Evolutionary conservation across 2,113 vertebrate genomes (phyloP).

Genomic region (Pogonocichla stellata): DNA sequence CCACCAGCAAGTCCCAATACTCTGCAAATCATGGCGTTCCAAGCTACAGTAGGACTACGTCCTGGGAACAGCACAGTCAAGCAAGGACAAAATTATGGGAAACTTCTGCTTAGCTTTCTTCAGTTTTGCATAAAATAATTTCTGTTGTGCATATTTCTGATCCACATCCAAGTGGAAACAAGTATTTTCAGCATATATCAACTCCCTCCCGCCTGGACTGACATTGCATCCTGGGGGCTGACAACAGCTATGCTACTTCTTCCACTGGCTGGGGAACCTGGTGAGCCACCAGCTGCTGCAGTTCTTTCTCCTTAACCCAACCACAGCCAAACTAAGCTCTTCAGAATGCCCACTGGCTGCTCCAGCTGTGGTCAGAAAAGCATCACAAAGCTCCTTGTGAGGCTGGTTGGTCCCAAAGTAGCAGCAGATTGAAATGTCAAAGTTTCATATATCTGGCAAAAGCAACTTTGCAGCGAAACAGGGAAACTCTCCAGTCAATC

Average conservation of each 20-base stretch:
- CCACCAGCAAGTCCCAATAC: background rate
- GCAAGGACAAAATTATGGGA: background rate
- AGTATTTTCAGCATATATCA: background rate
- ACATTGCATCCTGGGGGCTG: background rate
- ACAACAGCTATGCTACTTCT: background rate
- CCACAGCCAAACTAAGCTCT: background rate
- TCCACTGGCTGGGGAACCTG: background rate
- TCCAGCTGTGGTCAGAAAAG: background rate
- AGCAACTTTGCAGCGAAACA: background rate
- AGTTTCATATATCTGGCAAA: background rate
- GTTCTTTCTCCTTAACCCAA: background rate
- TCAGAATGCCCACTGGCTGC: background rate
- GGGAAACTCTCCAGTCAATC: background rate
- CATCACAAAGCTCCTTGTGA: background rate
- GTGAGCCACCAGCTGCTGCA: background rate
- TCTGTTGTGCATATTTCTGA: background rate
- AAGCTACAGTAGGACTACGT: background rate
- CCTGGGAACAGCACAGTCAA: background rate
- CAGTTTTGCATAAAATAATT: background rate
- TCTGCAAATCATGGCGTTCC: background rate
- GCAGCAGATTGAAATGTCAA: background rate
- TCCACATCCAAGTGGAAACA: background rate
- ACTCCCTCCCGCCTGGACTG: background rate
- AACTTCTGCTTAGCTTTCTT: background rate
- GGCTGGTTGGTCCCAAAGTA: background rate